phyloP scores from a whole-genome alignment of 2,888 invertebrate genomes.

The Venustoraphidia nigricollis region DNA sequence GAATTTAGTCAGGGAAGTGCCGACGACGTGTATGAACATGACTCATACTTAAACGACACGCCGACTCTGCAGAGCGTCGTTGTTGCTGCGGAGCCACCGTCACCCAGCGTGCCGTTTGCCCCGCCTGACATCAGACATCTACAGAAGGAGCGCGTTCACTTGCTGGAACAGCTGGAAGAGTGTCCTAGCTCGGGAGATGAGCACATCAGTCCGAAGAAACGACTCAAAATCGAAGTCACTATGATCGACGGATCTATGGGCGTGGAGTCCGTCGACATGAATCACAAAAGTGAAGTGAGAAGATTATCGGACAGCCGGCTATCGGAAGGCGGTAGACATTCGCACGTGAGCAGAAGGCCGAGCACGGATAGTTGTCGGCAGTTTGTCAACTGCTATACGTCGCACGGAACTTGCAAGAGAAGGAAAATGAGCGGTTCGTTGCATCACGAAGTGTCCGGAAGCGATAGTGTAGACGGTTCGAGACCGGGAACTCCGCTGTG shows the following conservation, averaged over 20 bases:
- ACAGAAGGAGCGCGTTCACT: constrained; percentile 53
- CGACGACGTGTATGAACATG: constrained; percentile 36
- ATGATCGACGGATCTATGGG: constrained; percentile 15
- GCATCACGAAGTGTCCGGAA: constrained; percentile 39
- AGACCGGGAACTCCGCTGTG: constrained; percentile 75
- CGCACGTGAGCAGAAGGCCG: constrained; percentile 12
- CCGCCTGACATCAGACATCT: constrained; percentile 48
- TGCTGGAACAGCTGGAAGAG: constrained; percentile 54
- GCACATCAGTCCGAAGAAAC: constrained; percentile 47
- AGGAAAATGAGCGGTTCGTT: constrained; percentile 34
- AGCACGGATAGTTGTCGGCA: constrained; percentile 26
- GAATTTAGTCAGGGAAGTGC: constrained; percentile 58
- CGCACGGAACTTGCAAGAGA: constrained; percentile 35
- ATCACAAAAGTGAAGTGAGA: constrained; percentile 27
- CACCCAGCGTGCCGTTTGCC: constrained; percentile 22
- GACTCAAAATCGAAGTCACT: constrained; percentile 41
- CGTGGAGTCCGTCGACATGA: not conserved
- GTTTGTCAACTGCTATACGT: constrained; percentile 20
- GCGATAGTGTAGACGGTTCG: constrained; percentile 51
- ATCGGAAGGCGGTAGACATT: constrained; percentile 28
- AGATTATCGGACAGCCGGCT: constrained; percentile 38
- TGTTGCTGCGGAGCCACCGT: constrained; percentile 32
- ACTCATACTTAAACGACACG: constrained; percentile 25
- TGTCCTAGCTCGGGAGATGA: constrained; percentile 57
- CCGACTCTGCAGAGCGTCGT: constrained; percentile 33